These are phyloP conservation scores for Atherinomorus stipes DNA, from an alignment of 2,113 vertebrate species.

Conservation along the genomic window DNA sequence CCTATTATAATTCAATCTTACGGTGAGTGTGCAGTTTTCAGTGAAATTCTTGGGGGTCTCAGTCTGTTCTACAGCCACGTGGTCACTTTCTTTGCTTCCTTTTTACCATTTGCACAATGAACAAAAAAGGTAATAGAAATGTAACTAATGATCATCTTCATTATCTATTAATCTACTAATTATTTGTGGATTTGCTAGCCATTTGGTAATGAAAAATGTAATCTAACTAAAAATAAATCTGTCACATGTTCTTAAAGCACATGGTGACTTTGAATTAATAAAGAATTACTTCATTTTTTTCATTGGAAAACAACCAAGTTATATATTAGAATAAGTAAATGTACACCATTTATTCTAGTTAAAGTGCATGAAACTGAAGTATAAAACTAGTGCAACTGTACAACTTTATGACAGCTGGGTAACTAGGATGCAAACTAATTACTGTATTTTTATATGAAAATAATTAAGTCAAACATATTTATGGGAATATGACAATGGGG, in stretches of 20 bases:
- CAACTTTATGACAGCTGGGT: no score
- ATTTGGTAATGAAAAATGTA: not conserved
- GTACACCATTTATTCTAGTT: no score
- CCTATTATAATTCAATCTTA: constrained; percentile 38
- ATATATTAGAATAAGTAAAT: no score
- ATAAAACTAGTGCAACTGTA: no score
- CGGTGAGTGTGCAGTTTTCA: constrained; percentile 33
- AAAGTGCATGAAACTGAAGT: no score
- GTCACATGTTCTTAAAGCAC: not conserved
- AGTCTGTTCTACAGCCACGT: constrained; percentile 6
- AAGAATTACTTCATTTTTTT: no score
- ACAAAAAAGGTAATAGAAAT: not conserved
- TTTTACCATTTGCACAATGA: not conserved
- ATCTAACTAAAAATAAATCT: not conserved
- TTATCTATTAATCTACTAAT: not conserved
- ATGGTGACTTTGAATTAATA: no score
- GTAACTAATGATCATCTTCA: not conserved
- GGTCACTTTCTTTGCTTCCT: not conserved
- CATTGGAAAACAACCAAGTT: no score
- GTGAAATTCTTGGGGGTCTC: constrained; percentile 31
- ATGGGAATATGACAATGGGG: not conserved
- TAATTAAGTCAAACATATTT: no score
- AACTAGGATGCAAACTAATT: no score
- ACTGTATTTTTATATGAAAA: no score
- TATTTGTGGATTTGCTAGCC: not conserved